Conservation (phyloP, 2,797 vertebrate genomes). For the Vireo griseus region DNA sequence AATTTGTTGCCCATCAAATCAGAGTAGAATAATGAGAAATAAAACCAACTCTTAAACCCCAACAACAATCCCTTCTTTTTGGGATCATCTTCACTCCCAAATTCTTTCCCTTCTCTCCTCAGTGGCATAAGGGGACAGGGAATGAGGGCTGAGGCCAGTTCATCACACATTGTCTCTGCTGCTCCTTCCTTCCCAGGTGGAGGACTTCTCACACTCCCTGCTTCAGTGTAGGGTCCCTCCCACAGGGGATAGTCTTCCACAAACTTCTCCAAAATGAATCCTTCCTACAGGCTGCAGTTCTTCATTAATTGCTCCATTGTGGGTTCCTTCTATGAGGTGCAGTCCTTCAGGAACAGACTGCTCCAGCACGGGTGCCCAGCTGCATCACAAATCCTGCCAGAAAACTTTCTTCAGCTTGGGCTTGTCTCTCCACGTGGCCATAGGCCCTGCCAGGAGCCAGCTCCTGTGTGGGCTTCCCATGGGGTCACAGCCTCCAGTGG, state of each 20-base stretch:
- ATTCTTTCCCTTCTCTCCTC: neutral
- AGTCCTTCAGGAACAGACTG: neutral
- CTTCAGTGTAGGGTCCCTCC: neutral
- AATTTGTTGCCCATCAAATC: neutral
- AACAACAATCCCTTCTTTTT: neutral
- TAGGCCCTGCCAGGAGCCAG: neutral
- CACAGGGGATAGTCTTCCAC: neutral
- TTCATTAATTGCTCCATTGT: neutral
- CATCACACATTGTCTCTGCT: neutral
- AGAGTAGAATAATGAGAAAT: neutral
- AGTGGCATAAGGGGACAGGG: rapidly evolving
- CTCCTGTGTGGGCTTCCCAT: neutral
- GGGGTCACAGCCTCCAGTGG: neutral
- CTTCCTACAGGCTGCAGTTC: neutral
- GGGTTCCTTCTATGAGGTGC: no score
- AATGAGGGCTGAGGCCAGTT: neutral
- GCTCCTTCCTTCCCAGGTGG: neutral
- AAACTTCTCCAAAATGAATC: neutral
- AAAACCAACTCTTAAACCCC: neutral
- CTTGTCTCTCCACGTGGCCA: neutral
- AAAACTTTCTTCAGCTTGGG: neutral
- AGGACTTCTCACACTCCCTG: neutral
- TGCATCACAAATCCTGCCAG: neutral
- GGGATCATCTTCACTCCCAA: neutral
- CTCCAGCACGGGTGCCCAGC: neutral